Evolutionary conservation across 2,888 invertebrate genomes (phyloP).

Genomic region (Seira musarum): DNA sequence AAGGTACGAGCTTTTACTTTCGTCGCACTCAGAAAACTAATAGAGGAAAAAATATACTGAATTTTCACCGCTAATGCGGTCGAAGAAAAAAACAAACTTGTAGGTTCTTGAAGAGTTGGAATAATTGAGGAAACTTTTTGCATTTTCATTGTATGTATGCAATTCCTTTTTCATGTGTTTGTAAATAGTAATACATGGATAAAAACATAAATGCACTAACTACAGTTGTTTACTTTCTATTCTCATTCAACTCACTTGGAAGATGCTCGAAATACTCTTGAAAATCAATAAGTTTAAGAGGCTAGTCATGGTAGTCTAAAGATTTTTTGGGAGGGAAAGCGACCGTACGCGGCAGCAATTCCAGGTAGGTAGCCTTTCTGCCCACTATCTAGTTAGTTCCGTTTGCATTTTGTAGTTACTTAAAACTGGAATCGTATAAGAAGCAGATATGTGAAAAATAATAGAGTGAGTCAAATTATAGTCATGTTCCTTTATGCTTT

Average conservation of each 20-base stretch:
- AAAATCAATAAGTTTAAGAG: constrained; percentile 6
- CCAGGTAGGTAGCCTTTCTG: background rate
- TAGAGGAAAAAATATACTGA: too few species aligned
- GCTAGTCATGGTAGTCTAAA: background rate
- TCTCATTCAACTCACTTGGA: background rate
- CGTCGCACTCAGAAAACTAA: too few species aligned
- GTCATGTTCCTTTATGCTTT: background rate
- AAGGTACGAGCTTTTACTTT: too few species aligned
- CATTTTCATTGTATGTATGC: background rate
- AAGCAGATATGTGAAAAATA: background rate
- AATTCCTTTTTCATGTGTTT: background rate
- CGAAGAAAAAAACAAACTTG: too few species aligned
- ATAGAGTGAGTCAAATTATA: background rate
- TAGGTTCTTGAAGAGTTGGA: too few species aligned
- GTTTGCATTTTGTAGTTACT: background rate
- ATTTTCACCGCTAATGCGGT: too few species aligned
- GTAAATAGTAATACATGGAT: background rate
- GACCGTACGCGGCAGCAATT: background rate
- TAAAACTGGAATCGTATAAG: background rate
- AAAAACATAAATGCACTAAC: background rate
- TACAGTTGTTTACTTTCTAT: background rate
- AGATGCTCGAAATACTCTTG: constrained; percentile 2
- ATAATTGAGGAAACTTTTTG: background rate
- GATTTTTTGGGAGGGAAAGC: background rate
- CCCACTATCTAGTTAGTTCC: background rate